Percentiles rank a stretch among this genome's conserved stretches.
These are phyloP conservation scores for Rhabdophis nuchalis DNA, from an alignment of 2,797 vertebrate species.

Conservation along the genomic window DNA sequence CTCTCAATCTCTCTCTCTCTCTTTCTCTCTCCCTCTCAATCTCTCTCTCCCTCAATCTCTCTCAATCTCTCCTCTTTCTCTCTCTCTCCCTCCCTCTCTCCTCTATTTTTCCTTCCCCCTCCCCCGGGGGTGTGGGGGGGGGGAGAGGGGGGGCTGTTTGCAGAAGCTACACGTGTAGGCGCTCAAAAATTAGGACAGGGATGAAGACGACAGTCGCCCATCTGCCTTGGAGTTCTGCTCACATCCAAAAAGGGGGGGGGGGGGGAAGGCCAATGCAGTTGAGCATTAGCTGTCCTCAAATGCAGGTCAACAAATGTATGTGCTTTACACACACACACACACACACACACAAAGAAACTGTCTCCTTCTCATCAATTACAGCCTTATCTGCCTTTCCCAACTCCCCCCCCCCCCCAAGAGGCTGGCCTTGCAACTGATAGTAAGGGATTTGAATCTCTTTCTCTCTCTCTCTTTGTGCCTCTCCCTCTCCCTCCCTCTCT, in stretches of 20 bases:
- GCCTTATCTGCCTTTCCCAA: conserved; percentile 9
- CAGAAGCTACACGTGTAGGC: not conserved
- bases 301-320: not conserved
- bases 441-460: conserved; percentile 12
- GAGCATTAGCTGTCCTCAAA: not conserved
- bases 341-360: not conserved
- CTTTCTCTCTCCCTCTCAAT: not conserved
- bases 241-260: not conserved
- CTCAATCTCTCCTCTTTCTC: not conserved
- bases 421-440: conserved; percentile 5
- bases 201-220: not conserved
- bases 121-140: too few relatives aligned
- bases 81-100: not conserved
- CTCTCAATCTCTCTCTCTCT: too few relatives aligned
- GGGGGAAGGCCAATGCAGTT: not conserved
- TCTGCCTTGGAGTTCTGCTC: not conserved
- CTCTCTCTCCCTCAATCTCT: too few relatives aligned
- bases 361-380: not conserved
- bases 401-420: not conserved
- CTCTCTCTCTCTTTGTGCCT: too few relatives aligned
- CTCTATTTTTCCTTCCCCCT: fast-evolving
- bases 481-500: too few relatives aligned
- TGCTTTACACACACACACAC: not conserved
- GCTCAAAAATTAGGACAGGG: not conserved
- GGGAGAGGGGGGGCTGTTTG: not conserved